Percentiles rank a stretch among this genome's conserved stretches.
These are phyloP conservation scores for Characodon lateralis DNA, from an alignment of 2,797 vertebrate genomes.

Conservation along the genomic window DNA sequence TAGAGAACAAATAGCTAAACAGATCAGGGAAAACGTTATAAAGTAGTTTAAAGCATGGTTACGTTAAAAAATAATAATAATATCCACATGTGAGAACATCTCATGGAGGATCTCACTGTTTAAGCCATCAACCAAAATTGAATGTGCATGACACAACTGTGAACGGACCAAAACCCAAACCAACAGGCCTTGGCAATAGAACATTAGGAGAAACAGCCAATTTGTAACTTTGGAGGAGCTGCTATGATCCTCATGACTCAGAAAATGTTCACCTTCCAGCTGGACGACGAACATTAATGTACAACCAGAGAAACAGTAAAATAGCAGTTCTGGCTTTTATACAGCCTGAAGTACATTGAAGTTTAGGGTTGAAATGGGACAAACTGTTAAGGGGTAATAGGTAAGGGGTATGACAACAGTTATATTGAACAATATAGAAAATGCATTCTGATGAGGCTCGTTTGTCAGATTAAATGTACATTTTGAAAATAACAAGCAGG, in stretches of 20 bases:
- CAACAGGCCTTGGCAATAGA: background rate
- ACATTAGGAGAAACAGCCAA: too few relatives aligned
- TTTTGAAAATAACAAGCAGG: background rate
- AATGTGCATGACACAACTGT: too few relatives aligned
- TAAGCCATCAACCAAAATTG: background rate
- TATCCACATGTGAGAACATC: background rate
- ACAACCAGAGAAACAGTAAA: background rate
- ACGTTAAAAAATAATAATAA: background rate
- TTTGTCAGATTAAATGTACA: background rate
- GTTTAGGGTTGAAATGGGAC: background rate
- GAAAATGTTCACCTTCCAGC: background rate
- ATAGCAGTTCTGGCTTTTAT: too few relatives aligned
- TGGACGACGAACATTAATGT: background rate
- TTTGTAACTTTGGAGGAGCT: too few relatives aligned
- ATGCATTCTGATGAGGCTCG: background rate
- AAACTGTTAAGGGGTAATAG: background rate
- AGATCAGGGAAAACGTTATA: background rate
- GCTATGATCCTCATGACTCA: too few relatives aligned
- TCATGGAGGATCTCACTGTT: too few relatives aligned
- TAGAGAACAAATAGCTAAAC: background rate
- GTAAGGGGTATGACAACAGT: background rate
- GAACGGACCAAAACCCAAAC: background rate
- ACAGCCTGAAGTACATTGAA: too few relatives aligned
- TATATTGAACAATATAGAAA: background rate
- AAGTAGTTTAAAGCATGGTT: too few relatives aligned